These are phyloP conservation scores for Plotosus lineatus DNA, from an alignment of 2,113 vertebrate species.

Conservation along the genomic window DNA sequence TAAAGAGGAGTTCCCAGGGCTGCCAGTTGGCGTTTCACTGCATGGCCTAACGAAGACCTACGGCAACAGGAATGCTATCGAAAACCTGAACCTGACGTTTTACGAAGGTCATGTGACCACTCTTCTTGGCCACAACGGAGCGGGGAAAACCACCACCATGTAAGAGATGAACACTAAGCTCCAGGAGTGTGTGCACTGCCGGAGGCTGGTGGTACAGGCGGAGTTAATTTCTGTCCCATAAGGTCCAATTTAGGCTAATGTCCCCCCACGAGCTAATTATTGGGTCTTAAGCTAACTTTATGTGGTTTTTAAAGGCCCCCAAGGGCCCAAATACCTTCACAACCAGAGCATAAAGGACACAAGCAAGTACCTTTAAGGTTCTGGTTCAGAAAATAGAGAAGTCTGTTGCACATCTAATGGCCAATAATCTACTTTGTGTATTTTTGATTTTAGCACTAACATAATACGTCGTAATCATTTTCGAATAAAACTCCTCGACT, in stretches of 20 bases:
- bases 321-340: too few relatives aligned
- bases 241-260: too few relatives aligned
- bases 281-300: too few relatives aligned
- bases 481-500: not conserved
- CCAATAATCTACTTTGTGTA: not conserved
- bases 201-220: too few relatives aligned
- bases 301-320: too few relatives aligned
- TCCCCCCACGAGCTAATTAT: too few relatives aligned
- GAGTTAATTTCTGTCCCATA: too few relatives aligned
- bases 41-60: slow-evolving; percentile 89
- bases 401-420: too few relatives aligned
- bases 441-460: too few relatives aligned
- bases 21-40: slow-evolving; percentile 85
- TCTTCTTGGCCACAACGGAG: slow-evolving; percentile 93
- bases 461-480: not conserved
- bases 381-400: too few relatives aligned
- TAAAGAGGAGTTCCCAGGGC: slow-evolving; percentile 78
- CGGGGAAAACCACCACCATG: slow-evolving; percentile 98
- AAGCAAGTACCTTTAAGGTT: too few relatives aligned
- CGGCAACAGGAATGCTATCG: slow-evolving; percentile 79
- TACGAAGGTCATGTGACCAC: slow-evolving; percentile 92
- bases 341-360: too few relatives aligned
- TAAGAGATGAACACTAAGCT: slow-evolving; percentile 57
- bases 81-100: slow-evolving; percentile 89
- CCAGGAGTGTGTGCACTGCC: not conserved